Base-by-base conservation (phyloP, 2,888 invertebrate species). In the Erpobdella octoculata region DNA sequence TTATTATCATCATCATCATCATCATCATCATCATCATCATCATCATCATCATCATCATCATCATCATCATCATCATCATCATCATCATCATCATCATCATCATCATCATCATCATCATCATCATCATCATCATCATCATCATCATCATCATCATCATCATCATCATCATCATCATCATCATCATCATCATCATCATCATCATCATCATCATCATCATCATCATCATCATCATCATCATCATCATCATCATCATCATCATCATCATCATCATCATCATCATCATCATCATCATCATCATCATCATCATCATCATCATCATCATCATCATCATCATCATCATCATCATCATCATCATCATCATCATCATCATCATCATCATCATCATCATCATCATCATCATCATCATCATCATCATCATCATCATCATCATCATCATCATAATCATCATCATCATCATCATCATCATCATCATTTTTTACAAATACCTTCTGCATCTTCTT, bases 121-220 rank as follows among this genome's bases (percentile, higher is more conserved):
- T n/a, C 37, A 66, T 15, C 21, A 66, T 18, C 37, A 38, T 1
- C 37, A 66, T 25, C 21, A 6, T 21, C 37, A 25, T 21, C 37
- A 66, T 38, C 37, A 66, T 66, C n/a, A 35, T 66, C n/a, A 1
- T 66, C 0, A 37, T 35, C 8, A 15, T 35, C 35, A 37, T 37
- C 18, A 65, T 37, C 35, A 65, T 37, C 18, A 65, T 65, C 35
- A 65, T 65, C 35, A 37, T 65, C 35, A 37, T 65, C 33, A 65
- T 65, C 35, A 37, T 65, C 35, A 65, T 65, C 35, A 37, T 65
- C 35, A 65, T 36, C 18, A 37, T 65, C 37, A 65, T 65, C 37
- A 65, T 65, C 37, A 65, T 65, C 37, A 65, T 65, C 37, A 65
- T 65, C 37, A 36, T 65, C 65, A 65, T 65, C 37, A n/a, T 65